Evolutionary conservation across 2,888 invertebrate genomes (phyloP).

Genomic region (Pyrrhosoma nymphula): DNA sequence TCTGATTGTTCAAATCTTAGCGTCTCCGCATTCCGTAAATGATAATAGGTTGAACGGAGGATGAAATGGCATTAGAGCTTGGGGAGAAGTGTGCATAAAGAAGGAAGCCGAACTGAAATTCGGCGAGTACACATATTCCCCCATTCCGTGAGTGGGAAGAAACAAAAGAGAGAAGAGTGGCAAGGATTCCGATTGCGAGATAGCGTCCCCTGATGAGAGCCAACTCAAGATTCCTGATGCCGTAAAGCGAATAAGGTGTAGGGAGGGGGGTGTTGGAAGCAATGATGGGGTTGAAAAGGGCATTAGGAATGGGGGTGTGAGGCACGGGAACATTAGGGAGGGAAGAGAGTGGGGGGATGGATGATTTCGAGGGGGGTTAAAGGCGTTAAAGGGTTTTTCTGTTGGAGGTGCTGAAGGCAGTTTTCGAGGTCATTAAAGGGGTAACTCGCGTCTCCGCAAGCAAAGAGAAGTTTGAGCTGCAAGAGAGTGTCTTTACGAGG

Average conservation of each 20-base stretch:
- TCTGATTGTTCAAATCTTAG: no score
- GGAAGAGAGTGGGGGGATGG: background rate
- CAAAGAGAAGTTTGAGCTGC: background rate
- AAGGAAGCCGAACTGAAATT: background rate
- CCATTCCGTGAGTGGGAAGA: background rate
- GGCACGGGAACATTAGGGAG: background rate
- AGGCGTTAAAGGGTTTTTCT: conserved; percentile 28
- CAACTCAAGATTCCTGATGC: conserved; percentile 37
- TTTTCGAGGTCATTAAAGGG: conserved; percentile 63
- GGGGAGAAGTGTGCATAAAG: background rate
- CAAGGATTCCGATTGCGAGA: conserved; percentile 47
- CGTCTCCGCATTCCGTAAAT: no score
- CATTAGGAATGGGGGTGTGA: background rate
- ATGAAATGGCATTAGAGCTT: no score
- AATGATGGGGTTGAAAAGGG: background rate
- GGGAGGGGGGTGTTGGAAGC: background rate
- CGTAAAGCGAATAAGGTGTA: conserved; percentile 46
- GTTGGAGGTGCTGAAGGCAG: conserved; percentile 44
- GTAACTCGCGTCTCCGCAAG: conserved; percentile 31
- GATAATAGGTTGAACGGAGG: no score
- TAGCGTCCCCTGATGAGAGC: conserved; percentile 41
- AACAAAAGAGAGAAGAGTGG: background rate
- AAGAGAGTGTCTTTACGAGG: background rate
- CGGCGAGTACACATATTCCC: no score
- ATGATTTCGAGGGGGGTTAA: background rate